phyloP scores from a whole-genome alignment of 2,113 vertebrate genomes.

The Tragelaphus scriptus region DNA sequence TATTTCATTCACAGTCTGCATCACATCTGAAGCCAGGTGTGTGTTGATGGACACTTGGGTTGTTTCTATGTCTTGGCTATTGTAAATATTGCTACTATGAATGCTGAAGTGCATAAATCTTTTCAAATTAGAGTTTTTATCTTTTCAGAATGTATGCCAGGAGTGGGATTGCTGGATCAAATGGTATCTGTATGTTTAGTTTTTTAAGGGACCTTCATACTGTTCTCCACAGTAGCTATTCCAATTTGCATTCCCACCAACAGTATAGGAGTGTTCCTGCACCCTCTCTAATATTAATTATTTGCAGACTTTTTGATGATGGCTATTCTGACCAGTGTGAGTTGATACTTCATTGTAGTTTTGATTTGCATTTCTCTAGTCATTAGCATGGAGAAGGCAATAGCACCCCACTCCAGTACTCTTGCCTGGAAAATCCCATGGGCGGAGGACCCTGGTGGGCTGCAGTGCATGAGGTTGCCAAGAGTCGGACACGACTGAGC shows the following conservation, averaged over 20 bases:
- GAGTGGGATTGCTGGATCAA: not conserved
- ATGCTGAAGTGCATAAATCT: not conserved
- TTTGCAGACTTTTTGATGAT: not conserved
- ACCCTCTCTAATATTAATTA: not conserved
- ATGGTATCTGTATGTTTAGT: not conserved
- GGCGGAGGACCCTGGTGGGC: too few species aligned
- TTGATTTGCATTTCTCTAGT: not conserved
- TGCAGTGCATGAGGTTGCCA: too few species aligned
- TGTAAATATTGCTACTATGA: not conserved
- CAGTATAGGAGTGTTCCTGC: not conserved
- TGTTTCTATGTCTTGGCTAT: not conserved
- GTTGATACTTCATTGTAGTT: not conserved
- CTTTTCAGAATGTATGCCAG: not conserved
- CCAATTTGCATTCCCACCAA: not conserved
- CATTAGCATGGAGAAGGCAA: not conserved
- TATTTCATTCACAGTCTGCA: not conserved
- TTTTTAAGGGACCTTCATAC: not conserved
- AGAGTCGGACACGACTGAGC: too few species aligned
- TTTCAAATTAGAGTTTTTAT: not conserved
- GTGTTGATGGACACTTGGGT: not conserved
- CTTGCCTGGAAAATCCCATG: too few species aligned
- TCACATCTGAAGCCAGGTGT: not conserved
- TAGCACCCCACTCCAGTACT: too few species aligned
- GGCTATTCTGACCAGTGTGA: not conserved
- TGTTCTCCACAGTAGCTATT: not conserved